Percentiles rank a stretch among this genome's conserved stretches.
phyloP scores from a whole-genome alignment of 2,888 invertebrate genomes.

The Drosophila mettleri region DNA sequence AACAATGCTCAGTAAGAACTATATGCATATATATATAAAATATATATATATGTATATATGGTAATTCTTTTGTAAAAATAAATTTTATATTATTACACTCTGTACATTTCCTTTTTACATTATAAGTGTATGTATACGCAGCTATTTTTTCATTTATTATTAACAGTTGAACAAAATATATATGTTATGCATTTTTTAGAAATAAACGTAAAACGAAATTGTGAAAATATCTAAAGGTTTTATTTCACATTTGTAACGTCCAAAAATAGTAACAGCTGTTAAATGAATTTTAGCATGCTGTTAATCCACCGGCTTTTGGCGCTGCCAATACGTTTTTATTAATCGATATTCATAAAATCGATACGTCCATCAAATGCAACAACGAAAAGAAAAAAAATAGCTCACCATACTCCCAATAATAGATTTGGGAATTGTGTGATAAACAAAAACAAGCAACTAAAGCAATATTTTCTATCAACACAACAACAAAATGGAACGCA shows the following conservation, averaged over 20 bases:
- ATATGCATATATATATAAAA: constrained; percentile 33
- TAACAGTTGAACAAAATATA: constrained; percentile 62
- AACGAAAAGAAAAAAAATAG: constrained; percentile 54
- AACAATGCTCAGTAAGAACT: constrained; percentile 69
- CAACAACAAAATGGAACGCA: constrained; percentile 80
- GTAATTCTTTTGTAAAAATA: constrained; percentile 77
- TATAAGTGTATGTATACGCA: constrained; percentile 52
- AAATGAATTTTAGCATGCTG: background rate
- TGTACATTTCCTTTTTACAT: constrained; percentile 58
- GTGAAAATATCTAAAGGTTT: constrained; percentile 1
- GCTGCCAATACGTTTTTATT: constrained; percentile 21
- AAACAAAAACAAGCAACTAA: constrained; percentile 57
- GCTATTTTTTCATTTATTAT: constrained; percentile 66
- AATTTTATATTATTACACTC: constrained; percentile 59
- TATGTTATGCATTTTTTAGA: constrained; percentile 74
- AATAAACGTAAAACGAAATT: constrained; percentile 62
- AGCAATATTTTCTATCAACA: constrained; percentile 40
- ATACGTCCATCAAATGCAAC: constrained; percentile 50
- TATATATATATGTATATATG: constrained; percentile 35
- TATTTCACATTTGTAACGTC: background rate
- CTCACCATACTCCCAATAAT: constrained; percentile 57
- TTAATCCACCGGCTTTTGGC: constrained; percentile 8
- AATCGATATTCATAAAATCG: constrained; percentile 26
- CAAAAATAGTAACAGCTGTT: background rate
- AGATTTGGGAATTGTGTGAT: constrained; percentile 60